Percentiles rank a stretch among this genome's conserved stretches.
Conservation (phyloP, 2,888 invertebrate genomes). For the Drosophila buzzatii region DNA sequence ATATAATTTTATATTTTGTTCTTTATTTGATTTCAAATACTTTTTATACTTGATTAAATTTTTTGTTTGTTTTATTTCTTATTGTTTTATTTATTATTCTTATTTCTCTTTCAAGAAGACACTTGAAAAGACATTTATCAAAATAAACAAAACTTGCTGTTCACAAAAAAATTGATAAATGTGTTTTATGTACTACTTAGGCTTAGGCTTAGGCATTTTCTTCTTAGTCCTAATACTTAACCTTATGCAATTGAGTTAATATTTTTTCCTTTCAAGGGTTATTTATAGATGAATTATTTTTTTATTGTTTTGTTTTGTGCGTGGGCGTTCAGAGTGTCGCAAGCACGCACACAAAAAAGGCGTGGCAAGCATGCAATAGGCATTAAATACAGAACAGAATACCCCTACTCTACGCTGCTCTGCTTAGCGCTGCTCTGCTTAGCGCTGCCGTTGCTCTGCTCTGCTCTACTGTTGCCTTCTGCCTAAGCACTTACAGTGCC, state of each 20-base stretch:
- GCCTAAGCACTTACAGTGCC: background rate
- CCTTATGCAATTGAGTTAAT: background rate
- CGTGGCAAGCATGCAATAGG: conserved; percentile 46
- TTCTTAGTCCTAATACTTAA: background rate
- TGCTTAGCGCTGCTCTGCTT: background rate
- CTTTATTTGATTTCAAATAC: background rate
- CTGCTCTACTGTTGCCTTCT: background rate
- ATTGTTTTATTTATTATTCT: no score
- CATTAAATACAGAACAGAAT: conserved; percentile 22
- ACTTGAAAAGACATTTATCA: background rate
- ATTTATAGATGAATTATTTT: background rate
- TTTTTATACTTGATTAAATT: background rate
- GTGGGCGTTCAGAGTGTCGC: conserved; percentile 40
- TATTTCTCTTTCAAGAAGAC: background rate
- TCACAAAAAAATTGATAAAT: background rate
- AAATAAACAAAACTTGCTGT: background rate
- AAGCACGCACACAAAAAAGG: conserved; percentile 45
- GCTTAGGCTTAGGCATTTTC: background rate
- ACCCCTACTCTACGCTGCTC: background rate
- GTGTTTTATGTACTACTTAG: background rate
- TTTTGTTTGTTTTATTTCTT: background rate
- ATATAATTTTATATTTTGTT: no score
- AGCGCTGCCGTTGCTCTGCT: background rate
- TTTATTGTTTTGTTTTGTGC: background rate
- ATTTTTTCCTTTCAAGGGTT: background rate